Percentiles rank a stretch among this genome's conserved stretches.
Evolutionary conservation across 1,140 invertebrate species (phyloP).

Genomic region (Drosophila lacertosa): DNA sequence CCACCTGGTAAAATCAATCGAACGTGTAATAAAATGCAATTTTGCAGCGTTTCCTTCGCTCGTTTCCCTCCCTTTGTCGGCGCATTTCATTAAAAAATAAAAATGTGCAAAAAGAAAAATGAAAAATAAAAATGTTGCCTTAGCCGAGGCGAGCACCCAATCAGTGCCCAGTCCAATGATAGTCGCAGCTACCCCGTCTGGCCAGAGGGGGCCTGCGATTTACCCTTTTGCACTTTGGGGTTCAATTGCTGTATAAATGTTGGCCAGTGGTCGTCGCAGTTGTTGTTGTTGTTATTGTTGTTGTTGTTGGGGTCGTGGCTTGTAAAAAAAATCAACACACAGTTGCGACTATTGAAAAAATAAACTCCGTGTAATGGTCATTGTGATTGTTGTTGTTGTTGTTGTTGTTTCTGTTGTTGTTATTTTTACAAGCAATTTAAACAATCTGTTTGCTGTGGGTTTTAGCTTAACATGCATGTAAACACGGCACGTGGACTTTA

Average conservation of each 20-base stretch:
- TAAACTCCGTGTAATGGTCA: constrained; percentile 48
- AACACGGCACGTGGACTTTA: constrained; percentile 38
- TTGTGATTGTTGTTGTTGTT: constrained; percentile 53
- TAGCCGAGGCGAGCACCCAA: constrained; percentile 5
- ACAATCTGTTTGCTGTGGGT: constrained; percentile 62
- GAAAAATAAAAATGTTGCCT: constrained; percentile 18
- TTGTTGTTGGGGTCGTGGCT: constrained; percentile 31
- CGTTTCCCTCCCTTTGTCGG: constrained; percentile 4
- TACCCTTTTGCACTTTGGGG: constrained; percentile 69
- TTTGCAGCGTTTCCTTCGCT: constrained; percentile 55
- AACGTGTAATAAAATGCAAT: constrained; percentile 81
- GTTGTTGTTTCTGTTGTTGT: constrained; percentile 48
- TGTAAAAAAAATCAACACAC: constrained; percentile 49
- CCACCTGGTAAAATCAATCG: constrained; percentile 64
- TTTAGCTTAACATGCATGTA: constrained; percentile 63
- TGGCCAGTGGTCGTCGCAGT: constrained; percentile 16
- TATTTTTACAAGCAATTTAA: constrained; percentile 74
- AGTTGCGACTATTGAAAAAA: constrained; percentile 61
- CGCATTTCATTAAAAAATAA: constrained; percentile 51
- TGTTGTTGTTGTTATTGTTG: constrained; percentile 14
- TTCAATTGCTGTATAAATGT: constrained; percentile 75
- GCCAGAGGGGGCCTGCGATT: constrained; percentile 31
- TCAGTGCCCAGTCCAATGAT: not conserved
- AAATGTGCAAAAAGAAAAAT: no score
- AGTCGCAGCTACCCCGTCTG: not conserved